Evolutionary conservation across 92 coral and sea anemone species (phyloP), one percentile per base, ranked within the genome.

Genomic region (Muricea muricata): DNA sequence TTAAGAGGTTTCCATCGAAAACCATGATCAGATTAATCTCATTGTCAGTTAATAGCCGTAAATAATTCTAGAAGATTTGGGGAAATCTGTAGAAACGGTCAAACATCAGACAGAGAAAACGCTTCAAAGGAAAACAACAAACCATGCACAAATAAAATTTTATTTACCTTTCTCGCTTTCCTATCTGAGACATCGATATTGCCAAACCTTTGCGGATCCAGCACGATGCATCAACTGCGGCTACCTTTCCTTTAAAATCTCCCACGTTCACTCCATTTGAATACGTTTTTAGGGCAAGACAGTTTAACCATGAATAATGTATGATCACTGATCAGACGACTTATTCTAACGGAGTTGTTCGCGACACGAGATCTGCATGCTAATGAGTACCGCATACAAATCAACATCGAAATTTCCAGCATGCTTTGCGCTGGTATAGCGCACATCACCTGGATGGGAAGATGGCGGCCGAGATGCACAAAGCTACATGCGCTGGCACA

Each of bases 121-220:
- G 37, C 39, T 25, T 21, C 40, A 31, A 23, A 21, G 40, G 12
- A 69, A 24, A 31, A 34, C n/a, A n/a, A n/a, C n/a, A n/a, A 8
- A 68, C 35, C 12, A 40, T 13, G 6, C 23, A 10, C 15, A 13
- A 39, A 26, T 15, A 14, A 7, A 46, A 41, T 7, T 32, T 32
- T 0, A 58, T 80, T 84, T 84, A 89, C 86, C 89, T 81, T 34
- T 73, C 81, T 54, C 82, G 76, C 1, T 30, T 69, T 29, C 82
- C 86, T 45, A 54, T 67, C 80, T 67, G 69, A 17, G 73, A 87
- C 26, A 75, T 40, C 31, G 83, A 87, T 23, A 78, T 55, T 37
- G 84, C 41, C 65, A 86, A 81, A 37, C 56, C 87, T 76, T 86
- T 90, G 61, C 86, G 93, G 3, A 90, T 54, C 93, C 93, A 90